These are phyloP conservation scores for Idaea aversata DNA, from an alignment of 2,888 invertebrate genomes.

Conservation along the genomic window DNA sequence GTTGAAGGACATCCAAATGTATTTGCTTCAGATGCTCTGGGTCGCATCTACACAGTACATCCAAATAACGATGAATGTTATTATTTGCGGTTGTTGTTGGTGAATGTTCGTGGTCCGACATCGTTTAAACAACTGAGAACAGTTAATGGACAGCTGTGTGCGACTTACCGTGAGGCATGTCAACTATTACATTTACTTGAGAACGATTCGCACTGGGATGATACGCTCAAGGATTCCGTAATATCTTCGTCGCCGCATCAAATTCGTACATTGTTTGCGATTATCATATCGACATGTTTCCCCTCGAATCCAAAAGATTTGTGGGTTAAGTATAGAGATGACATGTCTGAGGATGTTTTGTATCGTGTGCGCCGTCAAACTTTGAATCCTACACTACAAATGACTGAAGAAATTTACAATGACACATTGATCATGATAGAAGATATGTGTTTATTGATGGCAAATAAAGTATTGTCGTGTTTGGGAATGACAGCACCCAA, in stretches of 20 bases:
- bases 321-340: conserved; percentile 16
- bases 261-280: conserved; percentile 12
- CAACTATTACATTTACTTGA: conserved; percentile 17
- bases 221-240: conserved; percentile 10
- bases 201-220: conserved; percentile 14
- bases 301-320: conserved; percentile 12
- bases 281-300: conserved; percentile 17
- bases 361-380: conserved; percentile 10
- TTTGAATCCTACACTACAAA: background rate
- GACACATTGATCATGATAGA: conserved; percentile 27
- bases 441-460: conserved; percentile 34
- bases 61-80: conserved; percentile 20
- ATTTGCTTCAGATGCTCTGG: conserved; percentile 27
- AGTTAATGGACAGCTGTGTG: conserved; percentile 13
- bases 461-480: conserved; percentile 33
- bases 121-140: conserved; percentile 24
- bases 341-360: conserved; percentile 16
- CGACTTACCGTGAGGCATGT: conserved; percentile 20
- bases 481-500: conserved; percentile 34
- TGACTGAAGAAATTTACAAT: conserved; percentile 23
- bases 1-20: conserved; percentile 27
- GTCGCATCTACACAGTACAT: conserved; percentile 20
- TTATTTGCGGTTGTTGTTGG: conserved; percentile 17
- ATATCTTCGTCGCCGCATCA: conserved; percentile 7
- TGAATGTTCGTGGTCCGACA: conserved; percentile 31